Conservation (phyloP, 2,797 vertebrate species). For the Poecilia velifera region DNA sequence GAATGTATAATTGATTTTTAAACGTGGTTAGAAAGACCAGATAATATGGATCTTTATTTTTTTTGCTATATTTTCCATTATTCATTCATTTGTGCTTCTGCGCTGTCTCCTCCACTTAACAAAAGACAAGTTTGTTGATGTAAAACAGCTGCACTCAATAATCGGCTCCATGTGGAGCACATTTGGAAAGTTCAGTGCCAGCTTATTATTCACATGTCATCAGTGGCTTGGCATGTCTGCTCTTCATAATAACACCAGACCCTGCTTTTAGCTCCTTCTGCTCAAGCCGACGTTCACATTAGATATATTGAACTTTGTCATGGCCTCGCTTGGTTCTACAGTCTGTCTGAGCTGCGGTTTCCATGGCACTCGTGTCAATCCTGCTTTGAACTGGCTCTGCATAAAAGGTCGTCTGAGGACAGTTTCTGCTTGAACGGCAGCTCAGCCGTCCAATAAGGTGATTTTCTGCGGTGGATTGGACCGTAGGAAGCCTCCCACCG, state of each 20-base stretch:
- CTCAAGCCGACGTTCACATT: slow-evolving; percentile 39
- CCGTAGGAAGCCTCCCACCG: slow-evolving; percentile 37
- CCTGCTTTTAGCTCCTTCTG: slow-evolving; percentile 50
- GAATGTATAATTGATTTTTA: not conserved
- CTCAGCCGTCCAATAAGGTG: slow-evolving; percentile 54
- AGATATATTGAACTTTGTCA: slow-evolving; percentile 41
- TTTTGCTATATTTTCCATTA: slow-evolving; percentile 1
- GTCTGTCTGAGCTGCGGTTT: slow-evolving; percentile 55
- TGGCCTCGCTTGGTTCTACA: slow-evolving; percentile 41
- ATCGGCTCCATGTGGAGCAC: slow-evolving; percentile 68
- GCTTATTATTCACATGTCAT: slow-evolving; percentile 78
- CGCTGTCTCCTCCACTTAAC: slow-evolving; percentile 36
- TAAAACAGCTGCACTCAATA: slow-evolving; percentile 74
- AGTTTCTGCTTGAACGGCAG: slow-evolving; percentile 55
- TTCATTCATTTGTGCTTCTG: slow-evolving; percentile 46
- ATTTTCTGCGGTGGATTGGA: slow-evolving; percentile 8
- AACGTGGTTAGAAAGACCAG: not conserved
- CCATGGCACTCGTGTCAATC: slow-evolving; percentile 59
- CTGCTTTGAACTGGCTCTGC: slow-evolving; percentile 43
- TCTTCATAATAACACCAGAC: slow-evolving; percentile 49
- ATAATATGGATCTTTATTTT: not conserved
- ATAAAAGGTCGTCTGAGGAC: slow-evolving; percentile 73
- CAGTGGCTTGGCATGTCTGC: slow-evolving; percentile 71
- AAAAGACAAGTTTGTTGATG: slow-evolving; percentile 70
- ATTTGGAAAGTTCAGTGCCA: slow-evolving; percentile 55